Percentiles rank a stretch among this genome's conserved stretches.
Conservation (phyloP, 2,888 invertebrate species). For the Entomobrya multifasciata region DNA sequence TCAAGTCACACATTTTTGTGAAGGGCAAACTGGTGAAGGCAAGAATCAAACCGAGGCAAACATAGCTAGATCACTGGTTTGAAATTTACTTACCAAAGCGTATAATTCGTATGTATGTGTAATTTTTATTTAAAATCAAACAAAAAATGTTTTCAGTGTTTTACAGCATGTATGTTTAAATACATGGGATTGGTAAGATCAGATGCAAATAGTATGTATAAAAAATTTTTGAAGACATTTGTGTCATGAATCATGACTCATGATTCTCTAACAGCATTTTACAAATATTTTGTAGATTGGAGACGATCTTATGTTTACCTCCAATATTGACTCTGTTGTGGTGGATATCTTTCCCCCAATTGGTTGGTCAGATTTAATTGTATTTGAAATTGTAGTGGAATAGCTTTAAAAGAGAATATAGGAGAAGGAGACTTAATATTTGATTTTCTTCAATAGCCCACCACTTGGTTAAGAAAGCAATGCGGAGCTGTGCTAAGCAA, state of each 20-base stretch:
- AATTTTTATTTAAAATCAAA: background rate
- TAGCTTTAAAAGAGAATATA: too few species aligned
- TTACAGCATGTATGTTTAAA: slow-evolving; percentile 64
- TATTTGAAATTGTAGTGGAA: too few species aligned
- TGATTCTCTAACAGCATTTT: too few species aligned
- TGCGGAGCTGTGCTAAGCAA: slow-evolving; percentile 60
- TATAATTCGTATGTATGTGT: background rate
- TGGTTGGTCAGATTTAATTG: too few species aligned
- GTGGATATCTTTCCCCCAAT: slow-evolving; percentile 59
- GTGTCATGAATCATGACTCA: too few species aligned
- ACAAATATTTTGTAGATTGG: slow-evolving; percentile 60
- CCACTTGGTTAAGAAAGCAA: slow-evolving; percentile 37
- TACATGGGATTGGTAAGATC: slow-evolving; percentile 56
- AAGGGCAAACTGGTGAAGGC: slow-evolving; percentile 53
- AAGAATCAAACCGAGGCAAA: slow-evolving; percentile 1
- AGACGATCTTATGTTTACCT: slow-evolving; percentile 62
- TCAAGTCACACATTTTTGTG: slow-evolving; percentile 54
- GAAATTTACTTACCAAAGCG: background rate
- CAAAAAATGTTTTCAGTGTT: slow-evolving; percentile 58
- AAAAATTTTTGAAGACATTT: background rate
- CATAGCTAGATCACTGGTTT: slow-evolving; percentile 44
- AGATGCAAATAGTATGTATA: background rate
- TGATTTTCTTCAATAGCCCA: too few species aligned
- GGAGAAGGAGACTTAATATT: too few species aligned
- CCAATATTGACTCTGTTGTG: slow-evolving; percentile 43